phyloP scores from a whole-genome alignment of 2,113 vertebrate species.

The Boulengeromyrus knoepffleri region DNA sequence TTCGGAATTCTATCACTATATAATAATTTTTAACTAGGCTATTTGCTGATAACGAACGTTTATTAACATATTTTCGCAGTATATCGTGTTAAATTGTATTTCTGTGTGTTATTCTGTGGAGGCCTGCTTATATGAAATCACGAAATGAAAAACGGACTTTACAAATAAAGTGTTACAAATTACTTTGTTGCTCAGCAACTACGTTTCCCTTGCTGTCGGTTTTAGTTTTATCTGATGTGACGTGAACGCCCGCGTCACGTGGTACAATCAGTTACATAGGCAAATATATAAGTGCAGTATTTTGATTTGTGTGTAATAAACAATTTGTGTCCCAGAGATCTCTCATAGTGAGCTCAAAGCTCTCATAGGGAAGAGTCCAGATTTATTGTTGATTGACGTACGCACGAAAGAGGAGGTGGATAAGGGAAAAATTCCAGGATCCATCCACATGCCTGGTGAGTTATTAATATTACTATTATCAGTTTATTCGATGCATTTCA shows the following conservation, averaged over 20 bases:
- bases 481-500: not conserved
- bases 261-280: not conserved
- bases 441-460: slow-evolving; percentile 61
- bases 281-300: not conserved
- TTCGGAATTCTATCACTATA: not conserved
- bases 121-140: not conserved
- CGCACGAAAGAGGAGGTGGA: slow-evolving; percentile 55
- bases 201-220: not conserved
- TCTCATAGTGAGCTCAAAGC: slow-evolving; percentile 55
- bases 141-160: not conserved
- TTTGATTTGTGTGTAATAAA: not conserved
- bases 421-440: slow-evolving; percentile 53
- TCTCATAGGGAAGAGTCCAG: slow-evolving; percentile 39
- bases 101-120: not conserved
- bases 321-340: slow-evolving; percentile 27
- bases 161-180: not conserved
- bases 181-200: not conserved
- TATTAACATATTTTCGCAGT: not conserved
- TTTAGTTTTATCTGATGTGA: not conserved
- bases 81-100: not conserved
- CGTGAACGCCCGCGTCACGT: not conserved
- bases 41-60: not conserved
- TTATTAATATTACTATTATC: not conserved
- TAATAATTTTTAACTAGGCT: not conserved
- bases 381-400: slow-evolving; percentile 61